Percentiles rank a stretch among this genome's conserved stretches.
Conservation (phyloP, 2,888 invertebrate species). For the Cybosia mesomella region DNA sequence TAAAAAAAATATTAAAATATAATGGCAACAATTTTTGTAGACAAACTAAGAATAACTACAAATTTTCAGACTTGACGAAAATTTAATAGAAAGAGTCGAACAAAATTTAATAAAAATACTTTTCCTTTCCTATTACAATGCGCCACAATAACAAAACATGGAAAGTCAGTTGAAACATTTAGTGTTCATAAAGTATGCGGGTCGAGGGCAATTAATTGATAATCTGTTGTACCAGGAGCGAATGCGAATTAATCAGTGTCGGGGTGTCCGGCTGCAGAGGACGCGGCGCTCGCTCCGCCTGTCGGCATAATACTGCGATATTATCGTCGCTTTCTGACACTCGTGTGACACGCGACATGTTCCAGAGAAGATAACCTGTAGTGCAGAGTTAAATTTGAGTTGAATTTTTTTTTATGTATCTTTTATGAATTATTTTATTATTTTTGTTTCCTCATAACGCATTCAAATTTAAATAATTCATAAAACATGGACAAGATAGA, state of each 20-base stretch:
- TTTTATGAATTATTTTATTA: too few relatives aligned
- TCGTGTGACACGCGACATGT: background rate
- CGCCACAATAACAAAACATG: background rate
- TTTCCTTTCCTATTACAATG: too few relatives aligned
- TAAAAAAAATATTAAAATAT: too few relatives aligned
- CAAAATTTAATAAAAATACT: too few relatives aligned
- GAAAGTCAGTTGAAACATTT: background rate
- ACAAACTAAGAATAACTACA: too few relatives aligned
- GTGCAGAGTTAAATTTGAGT: background rate
- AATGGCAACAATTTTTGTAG: too few relatives aligned
- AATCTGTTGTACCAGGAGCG: slow-evolving; percentile 9
- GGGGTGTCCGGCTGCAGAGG: slow-evolving; percentile 5
- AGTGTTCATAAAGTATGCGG: background rate
- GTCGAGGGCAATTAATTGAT: slow-evolving; percentile 16
- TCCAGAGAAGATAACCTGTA: background rate
- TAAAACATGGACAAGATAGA: too few relatives aligned
- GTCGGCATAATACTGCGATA: slow-evolving; percentile 1
- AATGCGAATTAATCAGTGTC: slow-evolving; percentile 18
- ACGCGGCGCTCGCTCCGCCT: background rate
- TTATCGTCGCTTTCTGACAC: background rate
- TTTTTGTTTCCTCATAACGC: too few relatives aligned
- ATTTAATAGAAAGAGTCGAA: too few relatives aligned
- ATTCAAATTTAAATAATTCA: too few relatives aligned
- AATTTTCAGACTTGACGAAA: too few relatives aligned
- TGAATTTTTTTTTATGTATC: too few relatives aligned